phyloP scores from a whole-genome alignment of 2,113 vertebrate species.

The Plectropomus leopardus region DNA sequence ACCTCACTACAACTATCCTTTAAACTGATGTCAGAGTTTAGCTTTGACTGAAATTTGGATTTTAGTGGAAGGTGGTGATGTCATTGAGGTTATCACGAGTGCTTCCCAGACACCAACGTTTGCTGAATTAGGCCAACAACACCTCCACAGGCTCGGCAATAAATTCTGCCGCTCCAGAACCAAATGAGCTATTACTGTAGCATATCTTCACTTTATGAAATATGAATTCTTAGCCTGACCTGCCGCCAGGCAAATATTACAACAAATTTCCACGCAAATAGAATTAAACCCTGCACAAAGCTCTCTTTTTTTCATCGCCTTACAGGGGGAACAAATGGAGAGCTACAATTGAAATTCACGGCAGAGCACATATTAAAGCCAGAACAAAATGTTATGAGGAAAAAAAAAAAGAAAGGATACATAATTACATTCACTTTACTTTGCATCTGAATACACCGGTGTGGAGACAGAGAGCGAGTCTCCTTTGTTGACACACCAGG shows the following conservation, averaged over 20 bases:
- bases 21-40: not conserved
- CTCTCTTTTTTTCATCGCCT: constrained; percentile 22
- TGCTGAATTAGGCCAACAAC: constrained; percentile 19
- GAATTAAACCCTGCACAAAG: constrained; percentile 43
- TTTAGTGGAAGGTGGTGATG: not conserved
- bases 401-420: constrained; percentile 47
- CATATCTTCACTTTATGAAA: constrained; percentile 54
- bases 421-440: constrained; percentile 84
- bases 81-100: not conserved
- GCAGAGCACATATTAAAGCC: constrained; percentile 54
- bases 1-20: not conserved
- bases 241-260: constrained; percentile 55
- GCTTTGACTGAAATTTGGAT: no score
- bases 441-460: constrained; percentile 87
- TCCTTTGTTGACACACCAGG: constrained; percentile 90
- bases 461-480: constrained; percentile 73
- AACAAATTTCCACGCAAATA: constrained; percentile 60
- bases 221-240: constrained; percentile 50
- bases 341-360: constrained; percentile 54
- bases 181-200: constrained; percentile 57
- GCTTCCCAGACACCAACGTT: not conserved
- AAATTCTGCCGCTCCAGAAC: constrained; percentile 8
- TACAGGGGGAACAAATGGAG: constrained; percentile 59
- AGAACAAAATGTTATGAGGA: constrained; percentile 61
- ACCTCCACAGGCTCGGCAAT: constrained; percentile 18